Base-by-base conservation (phyloP, 1,140 invertebrate genomes). In the Harlomillsia oculata region DNA sequence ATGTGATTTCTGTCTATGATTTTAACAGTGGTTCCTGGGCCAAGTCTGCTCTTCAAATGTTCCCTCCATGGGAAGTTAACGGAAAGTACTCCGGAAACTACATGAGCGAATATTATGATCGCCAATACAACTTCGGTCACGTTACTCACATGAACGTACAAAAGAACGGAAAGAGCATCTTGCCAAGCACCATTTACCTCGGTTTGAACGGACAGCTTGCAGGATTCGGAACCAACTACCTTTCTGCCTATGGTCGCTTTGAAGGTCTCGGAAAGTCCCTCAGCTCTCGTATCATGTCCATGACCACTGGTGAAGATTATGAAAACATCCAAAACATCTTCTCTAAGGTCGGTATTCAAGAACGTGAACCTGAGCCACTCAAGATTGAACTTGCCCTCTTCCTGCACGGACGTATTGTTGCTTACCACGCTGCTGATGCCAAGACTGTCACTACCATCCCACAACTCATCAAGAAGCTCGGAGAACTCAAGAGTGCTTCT, bases 241-340 rank as follows among this genome's bases (percentile, higher is more conserved):
- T 62, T 5, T 37, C 53, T 43, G 55, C 59, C n/a, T 65, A 62
- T 53, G 18, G 62, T 52, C 63, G 63, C 54, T 25, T 62, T 25
- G 63, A 65, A 56, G 63, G 63, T 44, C 18, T 65, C 25, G 63
- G 63, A 20, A 62, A 62, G 36, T 39, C 63, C 23, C 16, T 62
- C 41, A 28, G 46, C 34, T 18, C 23, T 40, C 44, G 51, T 14
- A 46, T 65, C 39, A 62, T 65, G 63, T 51, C 46, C 20, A 59
- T 58, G 56, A 61, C 45, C 36, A 65, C 63, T 28, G 59, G 52
- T 32, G 44, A 56, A 36, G 51, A 58, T 25, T 60, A 55, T 29
- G 58, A 60, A 28, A 29, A 46, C 37, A 51, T 58, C 36, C 34
- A 55, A 52, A 13, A 56, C 9, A 34, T 65, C 30, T 59, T 56